Percentiles rank a stretch among this genome's conserved stretches.
phyloP scores from a whole-genome alignment of 2,888 invertebrate species.

The Spilarctia lutea region DNA sequence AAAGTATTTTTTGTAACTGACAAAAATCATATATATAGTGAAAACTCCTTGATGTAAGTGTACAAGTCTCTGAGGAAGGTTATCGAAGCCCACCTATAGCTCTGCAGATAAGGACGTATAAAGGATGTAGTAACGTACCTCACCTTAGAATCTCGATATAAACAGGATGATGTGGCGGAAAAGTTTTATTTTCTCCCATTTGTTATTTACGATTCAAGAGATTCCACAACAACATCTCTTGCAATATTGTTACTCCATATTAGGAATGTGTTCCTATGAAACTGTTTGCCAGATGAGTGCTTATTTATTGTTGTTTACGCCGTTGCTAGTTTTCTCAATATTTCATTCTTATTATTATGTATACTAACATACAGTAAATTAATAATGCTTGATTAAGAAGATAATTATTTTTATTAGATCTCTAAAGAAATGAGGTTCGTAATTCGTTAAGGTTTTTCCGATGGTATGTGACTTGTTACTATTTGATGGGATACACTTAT shows the following conservation, averaged over 20 bases:
- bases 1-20: neutral
- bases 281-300: conserved; percentile 33
- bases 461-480: no score
- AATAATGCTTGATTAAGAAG: neutral
- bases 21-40: neutral
- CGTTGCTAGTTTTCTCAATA: neutral
- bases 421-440: no score
- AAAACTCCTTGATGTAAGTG: neutral
- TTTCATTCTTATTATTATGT: neutral
- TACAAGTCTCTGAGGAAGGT: neutral
- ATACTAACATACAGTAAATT: neutral
- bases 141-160: conserved; percentile 66
- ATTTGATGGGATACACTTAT: no score
- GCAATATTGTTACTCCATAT: conserved; percentile 59
- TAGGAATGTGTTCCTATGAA: conserved; percentile 33
- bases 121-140: conserved; percentile 31
- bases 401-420: no score
- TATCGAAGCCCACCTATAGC: neutral
- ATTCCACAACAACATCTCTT: conserved; percentile 76
- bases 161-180: conserved; percentile 75
- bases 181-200: conserved; percentile 78
- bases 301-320: conserved; percentile 15
- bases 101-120: conserved; percentile 16
- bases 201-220: conserved; percentile 82
- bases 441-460: no score